A percentile compares a stretch with the other conserved stretches of the same genome.
Evolutionary conservation across 2,888 invertebrate species (phyloP).

Genomic region (Cephonodes hylas): DNA sequence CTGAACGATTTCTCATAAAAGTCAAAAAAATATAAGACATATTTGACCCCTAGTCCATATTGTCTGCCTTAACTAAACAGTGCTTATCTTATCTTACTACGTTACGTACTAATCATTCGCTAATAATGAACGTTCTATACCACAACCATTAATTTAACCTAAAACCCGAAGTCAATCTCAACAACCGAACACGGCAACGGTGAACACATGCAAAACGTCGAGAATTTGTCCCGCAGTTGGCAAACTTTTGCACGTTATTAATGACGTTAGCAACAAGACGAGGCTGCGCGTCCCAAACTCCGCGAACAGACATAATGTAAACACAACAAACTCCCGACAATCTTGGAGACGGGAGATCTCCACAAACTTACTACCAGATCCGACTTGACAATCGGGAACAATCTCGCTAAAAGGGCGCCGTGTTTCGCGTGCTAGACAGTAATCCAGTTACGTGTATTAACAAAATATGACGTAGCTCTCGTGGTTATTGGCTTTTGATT

Average conservation of each 20-base stretch:
- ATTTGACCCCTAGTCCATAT: no score
- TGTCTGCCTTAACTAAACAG: no score
- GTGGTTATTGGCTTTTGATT: background rate
- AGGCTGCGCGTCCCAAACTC: background rate
- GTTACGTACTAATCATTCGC: no score
- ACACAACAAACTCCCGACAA: constrained; percentile 9
- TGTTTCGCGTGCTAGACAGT: background rate
- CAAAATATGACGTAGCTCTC: background rate
- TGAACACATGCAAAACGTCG: constrained; percentile 8
- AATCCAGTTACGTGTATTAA: background rate
- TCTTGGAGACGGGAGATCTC: constrained; percentile 7
- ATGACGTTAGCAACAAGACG: constrained; percentile 6
- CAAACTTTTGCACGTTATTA: constrained; percentile 7
- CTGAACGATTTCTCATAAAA: no score
- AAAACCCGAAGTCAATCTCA: background rate
- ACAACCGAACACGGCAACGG: background rate
- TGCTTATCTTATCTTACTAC: no score
- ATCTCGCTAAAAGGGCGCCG: constrained; percentile 5
- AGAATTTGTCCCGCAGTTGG: constrained; percentile 5
- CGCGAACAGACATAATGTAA: background rate
- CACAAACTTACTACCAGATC: background rate
- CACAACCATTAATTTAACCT: background rate
- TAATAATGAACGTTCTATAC: background rate
- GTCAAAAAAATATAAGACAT: no score
- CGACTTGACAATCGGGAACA: constrained; percentile 8